Evolutionary conservation across 1,140 invertebrate genomes (phyloP), one percentile per base, ranked within the genome.

Genomic region (Drosophila cardini): DNA sequence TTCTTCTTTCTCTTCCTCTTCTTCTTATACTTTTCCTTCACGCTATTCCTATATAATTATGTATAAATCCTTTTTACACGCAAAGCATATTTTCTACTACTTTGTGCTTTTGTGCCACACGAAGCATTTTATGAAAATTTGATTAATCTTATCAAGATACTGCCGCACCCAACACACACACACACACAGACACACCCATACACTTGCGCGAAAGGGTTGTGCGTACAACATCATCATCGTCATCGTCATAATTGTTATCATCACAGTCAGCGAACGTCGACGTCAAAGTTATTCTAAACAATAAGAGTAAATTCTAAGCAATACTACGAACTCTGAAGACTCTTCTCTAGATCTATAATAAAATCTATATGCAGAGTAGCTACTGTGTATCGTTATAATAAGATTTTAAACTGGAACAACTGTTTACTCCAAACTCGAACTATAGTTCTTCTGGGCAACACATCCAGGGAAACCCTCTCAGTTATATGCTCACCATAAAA

Each of bases 61-160:
- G 83, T 75, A 78, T 90, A 90, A 90, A 90, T 89, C 87, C 80
- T 73, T 74, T 90, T 78, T 84, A 84, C 80, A 76, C 82, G 74
- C 74, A 68, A 72, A 78, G 77, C 79, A 84, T 83, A 84, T 78
- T 90, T 90, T 74, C 77, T 77, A 80, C 85, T 81, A 79, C 80
- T 76, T 84, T 83, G 50, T 69, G 48, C 56, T 57, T 18, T 30
- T 61, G 69, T 55, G 43, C 26, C 70, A 46, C 65, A 62, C 46
- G 21, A 0, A 57, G 68, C 83, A 84, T 76, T 89, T 84, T 84
- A 78, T 90, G 89, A 91, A 91, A 90, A 91, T 91, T 91, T 91
- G 89, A 91, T 91, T 91, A 91, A 91, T 91, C 89, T 91, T 85
- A 91, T 91, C 89, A 91, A 91, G 89, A 91, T 91, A 77, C 74